Evolutionary conservation across 2,113 vertebrate genomes (phyloP), one percentile per base, ranked within the genome.

Genomic region (Todiramphus chloris): DNA sequence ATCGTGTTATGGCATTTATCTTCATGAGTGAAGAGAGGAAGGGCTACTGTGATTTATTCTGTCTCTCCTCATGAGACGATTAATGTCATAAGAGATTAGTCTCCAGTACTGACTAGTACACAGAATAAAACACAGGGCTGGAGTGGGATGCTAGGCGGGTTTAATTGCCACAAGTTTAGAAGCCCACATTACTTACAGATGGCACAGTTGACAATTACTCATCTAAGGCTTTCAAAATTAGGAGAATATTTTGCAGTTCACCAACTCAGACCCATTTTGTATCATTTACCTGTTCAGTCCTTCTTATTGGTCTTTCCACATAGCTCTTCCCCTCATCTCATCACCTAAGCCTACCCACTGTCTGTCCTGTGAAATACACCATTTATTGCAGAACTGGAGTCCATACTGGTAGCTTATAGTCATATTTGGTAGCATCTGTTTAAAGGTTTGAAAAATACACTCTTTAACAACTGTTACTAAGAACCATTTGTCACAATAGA

Each of bases 1-100:
- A 96, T 97, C 94, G 14, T 83, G 92, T 97, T 95, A 96, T 23
- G 68, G 96, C 91, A 97, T 97, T 97, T 97, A 97, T 97, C 97
- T 97, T 95, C 91, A 78, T 89, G 95, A 97, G 90, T 81, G 89
- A 97, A 95, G 92, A 97, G 82, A 96, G 84, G 95, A 97, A 97
- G 85, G 95, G 96, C 96, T 95, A 96, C 95, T 89, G 89, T 91
- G 96, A 96, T 95, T 97, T 97, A 96, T 95, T 97, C 91, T 0
- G 0, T 87, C 58, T 86, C 96, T 96, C 76, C 84, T 95, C 91
- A 83, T 88, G 94, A 96, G 92, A 96, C 43, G 80, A 97, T 97
- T 97, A 97, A 96, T 94, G 97, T 97, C 93, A 86, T 75, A 94
- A 80, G 72, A 94, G 85, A 96, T 97, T 95, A 97, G 87, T 69